phyloP scores from a whole-genome alignment of 2,113 vertebrate genomes.

The Hemichromis elongatus region DNA sequence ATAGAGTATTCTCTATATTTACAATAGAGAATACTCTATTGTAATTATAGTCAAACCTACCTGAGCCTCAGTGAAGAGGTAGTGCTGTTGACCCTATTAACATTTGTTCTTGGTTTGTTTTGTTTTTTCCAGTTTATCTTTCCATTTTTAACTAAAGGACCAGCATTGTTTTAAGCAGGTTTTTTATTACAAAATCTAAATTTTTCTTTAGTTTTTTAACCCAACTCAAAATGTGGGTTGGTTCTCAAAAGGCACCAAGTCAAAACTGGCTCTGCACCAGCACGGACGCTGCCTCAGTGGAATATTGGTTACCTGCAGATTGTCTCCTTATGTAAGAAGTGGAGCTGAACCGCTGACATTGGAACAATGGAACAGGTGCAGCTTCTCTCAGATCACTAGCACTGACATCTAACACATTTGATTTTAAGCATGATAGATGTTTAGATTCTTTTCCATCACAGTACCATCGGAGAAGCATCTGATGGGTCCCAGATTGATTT shows the following conservation, averaged over 20 bases:
- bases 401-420: background rate
- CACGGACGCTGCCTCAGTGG: background rate
- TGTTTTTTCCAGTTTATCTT: background rate
- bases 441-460: background rate
- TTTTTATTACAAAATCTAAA: background rate
- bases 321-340: background rate
- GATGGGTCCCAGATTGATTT: background rate
- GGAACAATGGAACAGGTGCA: background rate
- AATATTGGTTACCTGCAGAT: background rate
- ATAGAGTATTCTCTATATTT: no score
- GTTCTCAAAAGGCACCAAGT: background rate
- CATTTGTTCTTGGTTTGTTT: background rate
- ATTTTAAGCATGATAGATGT: background rate
- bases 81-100: background rate
- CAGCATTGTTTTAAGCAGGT: background rate
- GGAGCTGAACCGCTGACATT: background rate
- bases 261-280: background rate
- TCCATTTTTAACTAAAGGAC: background rate
- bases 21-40: no score
- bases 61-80: background rate
- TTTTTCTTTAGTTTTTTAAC: background rate
- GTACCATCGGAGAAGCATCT: background rate
- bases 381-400: background rate
- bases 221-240: background rate
- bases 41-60: background rate